These are phyloP conservation scores for Urocynchramus pylzowi DNA, from an alignment of 2,113 vertebrate species.

Conservation along the genomic window DNA sequence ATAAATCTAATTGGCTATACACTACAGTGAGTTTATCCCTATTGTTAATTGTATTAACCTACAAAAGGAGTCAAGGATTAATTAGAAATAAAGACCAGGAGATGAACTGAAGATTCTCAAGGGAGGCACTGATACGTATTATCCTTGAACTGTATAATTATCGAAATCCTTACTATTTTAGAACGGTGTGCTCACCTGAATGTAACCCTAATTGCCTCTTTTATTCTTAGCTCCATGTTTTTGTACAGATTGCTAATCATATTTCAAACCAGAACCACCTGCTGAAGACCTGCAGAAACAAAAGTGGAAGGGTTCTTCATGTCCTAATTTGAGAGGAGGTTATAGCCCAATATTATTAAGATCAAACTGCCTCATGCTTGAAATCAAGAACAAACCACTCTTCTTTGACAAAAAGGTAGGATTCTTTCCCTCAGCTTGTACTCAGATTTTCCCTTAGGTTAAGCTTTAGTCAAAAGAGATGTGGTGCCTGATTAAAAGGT, in stretches of 20 bases:
- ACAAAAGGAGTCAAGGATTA: constrained; percentile 41
- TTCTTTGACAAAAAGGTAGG: background rate
- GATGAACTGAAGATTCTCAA: constrained; percentile 36
- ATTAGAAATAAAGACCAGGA: constrained; percentile 40
- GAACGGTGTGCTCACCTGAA: background rate
- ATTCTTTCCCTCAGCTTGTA: background rate
- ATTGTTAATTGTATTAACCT: constrained; percentile 37
- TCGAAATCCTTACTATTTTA: constrained; percentile 19
- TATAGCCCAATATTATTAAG: background rate
- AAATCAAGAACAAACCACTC: background rate
- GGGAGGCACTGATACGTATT: background rate
- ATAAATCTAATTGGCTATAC: constrained; percentile 7
- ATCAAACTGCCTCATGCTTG: background rate
- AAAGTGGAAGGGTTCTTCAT: background rate
- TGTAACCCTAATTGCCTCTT: constrained; percentile 24
- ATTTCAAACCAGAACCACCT: background rate
- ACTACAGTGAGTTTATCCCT: background rate
- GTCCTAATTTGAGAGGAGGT: constrained; percentile 18
- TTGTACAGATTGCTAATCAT: constrained; percentile 13
- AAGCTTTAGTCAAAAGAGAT: constrained; percentile 25
- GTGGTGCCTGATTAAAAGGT: constrained; percentile 9
- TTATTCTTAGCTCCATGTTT: background rate
- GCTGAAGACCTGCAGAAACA: background rate
- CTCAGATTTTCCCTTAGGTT: background rate
- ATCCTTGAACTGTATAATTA: constrained; percentile 39